Evolutionary conservation across 2,797 vertebrate genomes (phyloP), one percentile per base, ranked within the genome.

Genomic region (Triplophysa bombifrons): DNA sequence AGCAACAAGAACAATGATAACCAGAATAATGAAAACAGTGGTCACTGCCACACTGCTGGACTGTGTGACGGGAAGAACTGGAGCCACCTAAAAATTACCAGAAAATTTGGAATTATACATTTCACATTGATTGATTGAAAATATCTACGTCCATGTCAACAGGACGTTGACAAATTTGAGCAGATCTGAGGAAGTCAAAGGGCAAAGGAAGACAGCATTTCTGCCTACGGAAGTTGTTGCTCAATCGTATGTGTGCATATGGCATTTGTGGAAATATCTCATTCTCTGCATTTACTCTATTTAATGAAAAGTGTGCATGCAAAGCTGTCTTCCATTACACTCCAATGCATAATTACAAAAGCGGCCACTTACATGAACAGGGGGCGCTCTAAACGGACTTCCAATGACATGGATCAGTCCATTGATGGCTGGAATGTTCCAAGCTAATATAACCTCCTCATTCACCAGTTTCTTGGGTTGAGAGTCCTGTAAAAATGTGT

Each of bases 331-430:
- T 64, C n/a, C 6, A 53, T 10, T 19, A 30, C 25, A 0, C n/a
- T 9, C 17, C 10, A 61, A 13, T 55, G 46, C n/a, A 20, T 30
- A 25, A 50, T 20, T 19, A 38, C 27, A 61, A 22, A 34, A 51
- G 50, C 22, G n/a, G n/a, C 8, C 7, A 90, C 89, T 94, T 83
- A 95, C 92, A 0, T 51, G 0, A 0, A 86, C 76, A 0, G 86
- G 88, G 0, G 97, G 97, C 0, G 93, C 91, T 51, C 82, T 84
- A 76, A 99, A 88, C 0, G 98, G 97, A 9, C 89, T 91, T 8
- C 94, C 93, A 0, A 99, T 93, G n/a, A 93, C 87, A 0, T 99
- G 97, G 82, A 99, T 95, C 84, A 99, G 94, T 56, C 97, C 98
- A 0, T 99, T 99, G 61, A 91, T 91, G 10, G 97, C 95, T 9